Percentiles rank a stretch among this genome's conserved stretches.
Conservation (phyloP, 2,113 vertebrate genomes). For the rabbit (Oryctolagus cuniculus) region DNA sequence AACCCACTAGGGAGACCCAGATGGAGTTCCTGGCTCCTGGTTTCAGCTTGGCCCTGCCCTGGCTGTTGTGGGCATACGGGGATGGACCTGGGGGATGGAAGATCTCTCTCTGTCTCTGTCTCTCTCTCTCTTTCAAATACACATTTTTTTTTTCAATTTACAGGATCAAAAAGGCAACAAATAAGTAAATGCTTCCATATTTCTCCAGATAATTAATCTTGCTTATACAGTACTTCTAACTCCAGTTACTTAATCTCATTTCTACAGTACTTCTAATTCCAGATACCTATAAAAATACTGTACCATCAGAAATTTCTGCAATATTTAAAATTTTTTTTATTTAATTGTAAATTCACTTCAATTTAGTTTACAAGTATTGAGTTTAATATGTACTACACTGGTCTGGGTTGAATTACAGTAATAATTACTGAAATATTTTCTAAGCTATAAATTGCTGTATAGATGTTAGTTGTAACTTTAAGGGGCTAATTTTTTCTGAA, state of each 20-base stretch:
- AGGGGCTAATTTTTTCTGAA: constrained; percentile 36
- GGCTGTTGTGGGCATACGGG: too few relatives aligned
- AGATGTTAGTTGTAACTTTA: constrained; percentile 43
- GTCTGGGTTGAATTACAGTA: constrained; percentile 22
- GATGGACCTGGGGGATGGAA: too few relatives aligned
- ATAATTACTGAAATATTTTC: constrained; percentile 61
- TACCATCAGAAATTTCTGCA: constrained; percentile 52
- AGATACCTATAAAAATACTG: constrained; percentile 43
- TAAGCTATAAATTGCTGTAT: constrained; percentile 49
- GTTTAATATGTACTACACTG: constrained; percentile 1
- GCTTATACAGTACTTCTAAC: neutral
- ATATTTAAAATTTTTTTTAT: constrained; percentile 55
- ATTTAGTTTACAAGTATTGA: constrained; percentile 6
- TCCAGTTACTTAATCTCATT: neutral
- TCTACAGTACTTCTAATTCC: neutral
- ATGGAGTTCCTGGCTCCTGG: too few relatives aligned
- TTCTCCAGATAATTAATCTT: neutral
- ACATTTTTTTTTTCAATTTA: neutral
- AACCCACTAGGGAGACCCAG: too few relatives aligned
- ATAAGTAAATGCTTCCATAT: neutral
- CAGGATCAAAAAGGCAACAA: neutral
- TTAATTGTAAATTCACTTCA: constrained; percentile 39
- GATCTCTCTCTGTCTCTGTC: too few relatives aligned
- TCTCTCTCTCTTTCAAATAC: too few relatives aligned
- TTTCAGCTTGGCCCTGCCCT: too few relatives aligned